Evolutionary conservation across 2,888 invertebrate genomes (phyloP).

Genomic region (Corbicula japonica): DNA sequence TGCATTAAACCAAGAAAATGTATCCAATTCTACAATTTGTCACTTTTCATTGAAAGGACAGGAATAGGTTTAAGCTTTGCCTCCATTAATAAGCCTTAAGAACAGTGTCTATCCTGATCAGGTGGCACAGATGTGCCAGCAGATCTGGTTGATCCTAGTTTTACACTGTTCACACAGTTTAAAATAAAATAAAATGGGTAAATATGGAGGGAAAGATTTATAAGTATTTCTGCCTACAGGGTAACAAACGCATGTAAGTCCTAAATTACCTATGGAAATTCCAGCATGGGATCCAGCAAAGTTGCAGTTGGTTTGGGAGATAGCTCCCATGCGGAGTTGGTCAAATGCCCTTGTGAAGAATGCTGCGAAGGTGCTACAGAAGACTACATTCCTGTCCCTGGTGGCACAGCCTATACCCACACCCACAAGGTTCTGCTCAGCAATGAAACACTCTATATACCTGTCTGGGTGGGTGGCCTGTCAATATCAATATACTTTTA

Average conservation of each 20-base stretch:
- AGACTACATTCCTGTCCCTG: constrained; percentile 96
- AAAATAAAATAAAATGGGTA: not conserved
- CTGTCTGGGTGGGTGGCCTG: constrained; percentile 89
- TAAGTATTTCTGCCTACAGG: not conserved
- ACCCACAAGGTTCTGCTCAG: constrained; percentile 98
- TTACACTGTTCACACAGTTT: constrained; percentile 56
- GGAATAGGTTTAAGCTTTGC: too few relatives aligned
- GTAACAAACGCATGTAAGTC: not conserved
- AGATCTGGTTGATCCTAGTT: constrained; percentile 98
- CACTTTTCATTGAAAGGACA: too few relatives aligned
- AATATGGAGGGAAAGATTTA: not conserved
- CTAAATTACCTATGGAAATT: constrained; percentile 95
- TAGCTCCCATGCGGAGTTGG: constrained; percentile 99
- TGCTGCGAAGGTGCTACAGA: constrained; percentile 98
- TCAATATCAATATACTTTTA: too few relatives aligned
- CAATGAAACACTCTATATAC: constrained; percentile 99
- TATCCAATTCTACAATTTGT: too few relatives aligned
- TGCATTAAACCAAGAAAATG: too few relatives aligned
- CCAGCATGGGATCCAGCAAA: constrained; percentile 99
- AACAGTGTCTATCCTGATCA: too few relatives aligned
- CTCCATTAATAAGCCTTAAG: too few relatives aligned
- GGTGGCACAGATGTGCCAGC: too few relatives aligned
- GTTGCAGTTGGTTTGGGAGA: constrained; percentile 99
- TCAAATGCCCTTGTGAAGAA: constrained; percentile 99
- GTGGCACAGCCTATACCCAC: constrained; percentile 98